Evolutionary conservation across 2,113 vertebrate species (phyloP).

Genomic region (Lagopus muta): DNA sequence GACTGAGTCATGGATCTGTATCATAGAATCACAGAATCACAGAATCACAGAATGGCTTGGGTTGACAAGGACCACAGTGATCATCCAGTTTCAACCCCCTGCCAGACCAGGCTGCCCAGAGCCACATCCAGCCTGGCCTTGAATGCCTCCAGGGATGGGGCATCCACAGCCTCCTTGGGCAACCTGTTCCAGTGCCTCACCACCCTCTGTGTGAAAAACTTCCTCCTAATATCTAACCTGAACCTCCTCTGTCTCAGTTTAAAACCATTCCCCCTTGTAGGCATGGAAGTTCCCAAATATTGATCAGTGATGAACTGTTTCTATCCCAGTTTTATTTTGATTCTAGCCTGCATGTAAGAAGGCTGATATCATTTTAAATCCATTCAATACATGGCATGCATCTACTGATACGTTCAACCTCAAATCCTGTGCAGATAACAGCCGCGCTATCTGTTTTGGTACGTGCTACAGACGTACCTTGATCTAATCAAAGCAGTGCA

Average conservation of each 20-base stretch:
- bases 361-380: accelerated
- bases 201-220: no score
- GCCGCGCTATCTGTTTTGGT: background rate
- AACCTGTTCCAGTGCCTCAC: no score
- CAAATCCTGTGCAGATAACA: background rate
- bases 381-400: background rate
- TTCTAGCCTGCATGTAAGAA: background rate
- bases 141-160: no score
- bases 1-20: background rate
- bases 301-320: background rate
- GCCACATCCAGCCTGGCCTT: no score
- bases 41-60: no score
- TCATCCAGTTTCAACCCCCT: no score
- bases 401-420: background rate
- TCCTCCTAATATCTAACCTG: no score
- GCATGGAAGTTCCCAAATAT: background rate
- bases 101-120: no score
- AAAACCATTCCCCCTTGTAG: background rate
- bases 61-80: no score
- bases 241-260: no score
- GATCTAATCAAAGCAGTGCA: background rate
- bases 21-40: no score
- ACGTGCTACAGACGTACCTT: background rate
- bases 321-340: background rate
- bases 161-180: no score